Percentiles rank a stretch among this genome's conserved stretches.
These are phyloP conservation scores for Glomeris maerens DNA, from an alignment of 1,140 invertebrate genomes.

Conservation along the genomic window DNA sequence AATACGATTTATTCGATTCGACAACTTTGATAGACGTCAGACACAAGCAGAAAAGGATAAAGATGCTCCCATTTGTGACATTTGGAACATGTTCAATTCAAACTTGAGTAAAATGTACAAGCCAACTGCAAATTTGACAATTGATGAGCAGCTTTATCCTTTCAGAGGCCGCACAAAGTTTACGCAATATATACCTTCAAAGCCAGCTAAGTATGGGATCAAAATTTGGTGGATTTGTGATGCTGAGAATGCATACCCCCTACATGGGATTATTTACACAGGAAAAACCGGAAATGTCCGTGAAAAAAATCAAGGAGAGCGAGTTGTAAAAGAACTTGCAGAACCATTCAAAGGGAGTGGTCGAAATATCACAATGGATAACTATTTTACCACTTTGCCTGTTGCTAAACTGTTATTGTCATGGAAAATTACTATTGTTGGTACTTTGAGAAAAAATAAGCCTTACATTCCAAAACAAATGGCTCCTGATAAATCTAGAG, in stretches of 20 bases:
- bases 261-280: background rate
- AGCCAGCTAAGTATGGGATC: slow-evolving; percentile 1
- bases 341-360: slow-evolving; percentile 1
- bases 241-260: background rate
- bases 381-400: slow-evolving; percentile 16
- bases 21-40: slow-evolving; percentile 17
- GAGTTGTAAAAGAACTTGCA: slow-evolving; percentile 8
- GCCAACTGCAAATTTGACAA: slow-evolving; percentile 11
- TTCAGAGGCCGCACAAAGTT: slow-evolving; percentile 18
- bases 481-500: slow-evolving; percentile 3
- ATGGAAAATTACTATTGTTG: slow-evolving; percentile 14
- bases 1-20: slow-evolving; percentile 18
- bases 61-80: slow-evolving; percentile 19
- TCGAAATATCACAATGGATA: slow-evolving; percentile 11
- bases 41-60: slow-evolving; percentile 16
- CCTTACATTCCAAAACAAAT: slow-evolving; percentile 12
- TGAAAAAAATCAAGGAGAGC: slow-evolving; percentile 10
- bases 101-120: slow-evolving; percentile 13
- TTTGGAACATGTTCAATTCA: slow-evolving; percentile 16
- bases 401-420: slow-evolving; percentile 8
- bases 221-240: background rate
- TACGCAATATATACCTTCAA: background rate
- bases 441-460: slow-evolving; percentile 14
- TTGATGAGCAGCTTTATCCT: slow-evolving; percentile 25
- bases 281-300: background rate